Evolutionary conservation across 30 jellyfish, hydroid and myxozoan genomes (phyloP).

Genomic region (Phacellophora camtschatica): DNA sequence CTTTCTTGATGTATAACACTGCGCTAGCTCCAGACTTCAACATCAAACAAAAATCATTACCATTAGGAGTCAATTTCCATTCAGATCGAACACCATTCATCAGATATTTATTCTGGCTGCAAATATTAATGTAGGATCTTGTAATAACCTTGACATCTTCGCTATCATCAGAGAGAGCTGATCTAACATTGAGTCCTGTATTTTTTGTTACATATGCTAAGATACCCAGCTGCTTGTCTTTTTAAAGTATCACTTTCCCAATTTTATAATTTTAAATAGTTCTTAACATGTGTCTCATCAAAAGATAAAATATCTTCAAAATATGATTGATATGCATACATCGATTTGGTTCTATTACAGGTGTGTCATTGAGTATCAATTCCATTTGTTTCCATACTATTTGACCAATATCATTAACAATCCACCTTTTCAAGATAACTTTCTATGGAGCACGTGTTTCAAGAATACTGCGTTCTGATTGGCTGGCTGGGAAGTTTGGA

Average conservation of each 20-base stretch:
- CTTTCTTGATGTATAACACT: background rate
- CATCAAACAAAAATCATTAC: background rate
- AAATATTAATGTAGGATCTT: background rate
- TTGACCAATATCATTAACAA: background rate
- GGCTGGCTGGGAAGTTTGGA: conserved; percentile 62
- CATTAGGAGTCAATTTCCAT: background rate
- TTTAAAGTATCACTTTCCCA: background rate
- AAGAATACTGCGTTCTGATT: conserved; percentile 44
- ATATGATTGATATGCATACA: conserved; percentile 12
- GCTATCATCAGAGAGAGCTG: background rate
- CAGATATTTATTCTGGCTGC: background rate
- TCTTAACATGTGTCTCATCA: background rate
- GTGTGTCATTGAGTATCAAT: conserved; percentile 4
- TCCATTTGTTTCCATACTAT: background rate
- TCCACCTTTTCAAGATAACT: conserved; percentile 1
- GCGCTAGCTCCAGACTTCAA: background rate
- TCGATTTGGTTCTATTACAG: background rate
- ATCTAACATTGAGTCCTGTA: background rate
- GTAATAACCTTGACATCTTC: background rate
- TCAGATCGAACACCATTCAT: background rate
- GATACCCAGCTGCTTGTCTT: background rate
- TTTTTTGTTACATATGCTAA: background rate
- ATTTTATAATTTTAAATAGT: background rate
- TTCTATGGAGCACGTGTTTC: conserved; percentile 15
- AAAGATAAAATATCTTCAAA: background rate